Evolutionary conservation across 2,797 vertebrate genomes (phyloP), one percentile per base, ranked within the genome.

Genomic region (Pseudocheirus occidentalis): DNA sequence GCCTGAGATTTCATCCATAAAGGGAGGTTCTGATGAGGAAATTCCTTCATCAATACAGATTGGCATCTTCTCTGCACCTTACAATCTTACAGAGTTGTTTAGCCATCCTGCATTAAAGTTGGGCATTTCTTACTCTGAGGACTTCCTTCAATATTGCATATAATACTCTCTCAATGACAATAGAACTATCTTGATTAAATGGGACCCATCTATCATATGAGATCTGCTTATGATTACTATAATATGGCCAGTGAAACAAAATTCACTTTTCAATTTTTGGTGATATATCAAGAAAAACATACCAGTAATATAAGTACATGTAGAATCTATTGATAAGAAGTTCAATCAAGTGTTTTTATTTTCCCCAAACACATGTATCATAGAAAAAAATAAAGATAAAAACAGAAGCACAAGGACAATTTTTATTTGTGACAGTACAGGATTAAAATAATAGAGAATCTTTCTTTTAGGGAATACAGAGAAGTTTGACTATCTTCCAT

Each of bases 291-390:
- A 53, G 89, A 90, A 29, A 90, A 90, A 90, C 53, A 6, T 53
- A 2, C 31, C 52, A 52, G 31, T 90, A 54, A 13, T 54, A 14
- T 53, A 29, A 52, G 50, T 54, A 52, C 6, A 9, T 28, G 29
- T 13, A 66, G 34, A 52, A 29, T 46, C 1, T 92, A 9, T 95
- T 27, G 50, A 52, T 29, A 27, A 1, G 0, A 92, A 21, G 10
- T 11, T 2, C 91, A 34, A 12, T 0, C 1, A 56, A 66, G 56
- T 40, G 50, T 93, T 91, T 31, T 92, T 46, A 0, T 54, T 96
- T 93, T 28, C 94, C 66, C n/a, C 91, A 87, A 59, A 95, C 91
- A 91, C 0, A 2, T 94, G 55, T 55, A 87, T 66, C 81, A 55
- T 40, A 94, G 62, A 90, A 24, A 28, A 89, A 28, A 0, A 50